Conservation (phyloP, 64 coral and sea anemone genomes). For the Porites lutea region DNA sequence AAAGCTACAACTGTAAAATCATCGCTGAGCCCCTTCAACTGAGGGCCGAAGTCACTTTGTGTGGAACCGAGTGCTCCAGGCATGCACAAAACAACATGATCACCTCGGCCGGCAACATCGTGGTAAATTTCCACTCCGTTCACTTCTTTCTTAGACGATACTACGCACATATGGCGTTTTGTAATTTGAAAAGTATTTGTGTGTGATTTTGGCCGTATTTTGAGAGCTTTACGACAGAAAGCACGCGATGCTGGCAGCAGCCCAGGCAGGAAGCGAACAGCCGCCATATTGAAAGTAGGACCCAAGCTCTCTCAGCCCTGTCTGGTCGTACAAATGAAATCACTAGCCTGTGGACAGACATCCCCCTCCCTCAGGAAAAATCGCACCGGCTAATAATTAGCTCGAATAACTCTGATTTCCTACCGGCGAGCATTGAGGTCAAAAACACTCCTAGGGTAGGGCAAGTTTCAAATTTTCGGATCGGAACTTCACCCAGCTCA, state of each 20-base stretch:
- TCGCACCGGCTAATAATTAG: too few species aligned
- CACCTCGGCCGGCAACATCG: constrained; percentile 69
- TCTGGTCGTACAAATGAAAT: too few species aligned
- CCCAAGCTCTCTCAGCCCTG: not conserved
- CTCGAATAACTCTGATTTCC: too few species aligned
- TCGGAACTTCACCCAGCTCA: too few species aligned
- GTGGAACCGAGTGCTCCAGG: constrained; percentile 95
- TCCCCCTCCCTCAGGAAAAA: too few species aligned
- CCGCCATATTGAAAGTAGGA: constrained; percentile 45
- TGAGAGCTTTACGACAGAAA: not conserved
- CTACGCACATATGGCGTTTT: not conserved
- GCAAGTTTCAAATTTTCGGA: too few species aligned
- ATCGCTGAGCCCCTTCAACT: constrained; percentile 75
- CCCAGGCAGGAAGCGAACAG: not conserved
- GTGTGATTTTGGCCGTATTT: not conserved
- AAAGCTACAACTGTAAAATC: constrained; percentile 93
- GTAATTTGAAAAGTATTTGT: not conserved
- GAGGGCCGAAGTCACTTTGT: constrained; percentile 95
- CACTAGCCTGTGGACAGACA: too few species aligned
- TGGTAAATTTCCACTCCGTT: constrained; percentile 91
- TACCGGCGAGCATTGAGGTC: too few species aligned
- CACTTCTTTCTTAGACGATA: constrained; percentile 76
- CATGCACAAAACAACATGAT: constrained; percentile 84
- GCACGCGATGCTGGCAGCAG: not conserved
- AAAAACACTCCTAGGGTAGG: too few species aligned